Evolutionary conservation across 2,113 vertebrate genomes (phyloP), one percentile per base, ranked within the genome.

Genomic region (Austrofundulus limnaeus): DNA sequence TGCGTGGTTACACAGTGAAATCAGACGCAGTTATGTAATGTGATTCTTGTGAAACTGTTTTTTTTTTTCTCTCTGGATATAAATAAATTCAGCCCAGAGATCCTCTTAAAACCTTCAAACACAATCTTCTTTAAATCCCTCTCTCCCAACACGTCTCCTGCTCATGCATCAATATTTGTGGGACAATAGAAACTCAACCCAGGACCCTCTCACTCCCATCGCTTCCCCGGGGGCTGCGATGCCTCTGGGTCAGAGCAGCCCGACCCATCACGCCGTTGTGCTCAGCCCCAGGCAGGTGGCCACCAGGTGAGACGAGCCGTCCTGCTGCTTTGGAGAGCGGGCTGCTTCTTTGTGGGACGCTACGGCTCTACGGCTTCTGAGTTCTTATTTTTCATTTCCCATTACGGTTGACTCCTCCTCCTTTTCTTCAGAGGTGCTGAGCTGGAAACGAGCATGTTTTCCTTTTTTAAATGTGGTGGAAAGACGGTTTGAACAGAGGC

Each of bases 121-220:
- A 60, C 59, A 61, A 38, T n/a, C 13, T 13, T 34, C 37, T 69
- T 64, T 53, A 42, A 70, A 57, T 8, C 70, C 58, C 39, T 73
- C 42, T 83, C 63, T 86, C 72, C 85, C 70, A 71, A 57, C 64
- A 73, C 76, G 56, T 79, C 77, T 69, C 71, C 70, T n/a, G n/a
- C n/a, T 61, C 67, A 75, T 77, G 61, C 62, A 6, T 61, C 48
- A 75, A 61, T 77, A 71, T 77, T 77, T 81, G 61, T 65, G 78
- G 82, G 81, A 69, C 78, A 85, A 77, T 89, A 96, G 96, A 91
- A 95, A 94, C 78, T 92, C 93, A 0, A 93, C 85, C 87, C 96
- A 96, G 92, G 96, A 98, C 48, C 87, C 94, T 42, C 92, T 94
- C 31, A 92, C 95, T 72, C 87, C 95, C 62, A 89, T 94, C 58